Conservation (phyloP, 2,888 invertebrate genomes). For the Ecliptopera silaceata region DNA sequence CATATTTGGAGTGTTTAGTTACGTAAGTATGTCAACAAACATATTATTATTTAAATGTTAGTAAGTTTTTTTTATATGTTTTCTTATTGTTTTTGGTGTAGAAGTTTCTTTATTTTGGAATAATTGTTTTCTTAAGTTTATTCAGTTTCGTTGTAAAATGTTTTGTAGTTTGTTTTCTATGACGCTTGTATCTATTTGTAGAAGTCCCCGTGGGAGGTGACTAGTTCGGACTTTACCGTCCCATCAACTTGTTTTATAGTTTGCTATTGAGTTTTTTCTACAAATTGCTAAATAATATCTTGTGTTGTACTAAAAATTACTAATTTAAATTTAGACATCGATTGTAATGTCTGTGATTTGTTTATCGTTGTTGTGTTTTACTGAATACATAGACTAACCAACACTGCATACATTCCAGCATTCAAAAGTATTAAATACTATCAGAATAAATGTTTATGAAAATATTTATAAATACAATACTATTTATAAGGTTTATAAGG, state of each 20-base stretch:
- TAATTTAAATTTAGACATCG: constrained; percentile 28
- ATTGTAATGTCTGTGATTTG: constrained; percentile 16
- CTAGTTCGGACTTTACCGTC: constrained; percentile 59
- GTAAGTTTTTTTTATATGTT: not conserved
- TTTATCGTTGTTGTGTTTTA: not conserved
- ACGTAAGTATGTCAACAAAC: constrained; percentile 34
- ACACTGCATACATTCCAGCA: no score
- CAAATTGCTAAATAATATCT: constrained; percentile 35
- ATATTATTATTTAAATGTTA: constrained; percentile 31
- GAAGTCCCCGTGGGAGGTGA: constrained; percentile 64
- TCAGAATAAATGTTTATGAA: no score
- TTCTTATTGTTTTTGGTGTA: not conserved
- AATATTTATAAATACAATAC: no score
- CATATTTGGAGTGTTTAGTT: constrained; percentile 63
- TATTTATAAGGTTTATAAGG: not conserved
- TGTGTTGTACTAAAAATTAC: constrained; percentile 19
- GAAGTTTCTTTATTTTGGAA: constrained; percentile 2
- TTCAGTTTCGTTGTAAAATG: constrained; percentile 62
- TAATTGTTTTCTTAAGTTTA: constrained; percentile 43
- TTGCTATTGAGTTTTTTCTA: constrained; percentile 44
- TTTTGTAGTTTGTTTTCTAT: constrained; percentile 65
- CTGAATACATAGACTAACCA: no score
- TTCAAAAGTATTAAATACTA: no score
- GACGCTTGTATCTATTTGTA: constrained; percentile 66
- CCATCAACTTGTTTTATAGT: constrained; percentile 59